Percentiles rank a stretch among this genome's conserved stretches.
Evolutionary conservation across 2,797 vertebrate species (phyloP).

Genomic region (Epinephelus coioides): DNA sequence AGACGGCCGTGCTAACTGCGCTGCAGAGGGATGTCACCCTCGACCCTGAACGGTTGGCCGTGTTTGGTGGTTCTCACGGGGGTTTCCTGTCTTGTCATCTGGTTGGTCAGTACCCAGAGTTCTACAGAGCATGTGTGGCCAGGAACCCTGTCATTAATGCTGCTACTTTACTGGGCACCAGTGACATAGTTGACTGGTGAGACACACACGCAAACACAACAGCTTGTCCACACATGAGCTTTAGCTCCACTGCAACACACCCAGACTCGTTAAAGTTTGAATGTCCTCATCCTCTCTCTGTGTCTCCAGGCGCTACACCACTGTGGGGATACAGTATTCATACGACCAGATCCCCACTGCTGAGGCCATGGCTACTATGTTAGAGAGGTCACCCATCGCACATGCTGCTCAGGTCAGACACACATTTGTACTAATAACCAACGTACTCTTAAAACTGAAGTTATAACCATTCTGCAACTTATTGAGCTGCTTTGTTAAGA

Average conservation of each 20-base stretch:
- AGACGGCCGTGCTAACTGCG: slow-evolving; percentile 83
- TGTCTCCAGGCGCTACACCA: slow-evolving; percentile 85
- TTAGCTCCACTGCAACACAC: rapidly evolving
- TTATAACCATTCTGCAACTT: too few species aligned
- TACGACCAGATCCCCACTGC: slow-evolving; percentile 84
- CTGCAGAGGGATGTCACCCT: slow-evolving; percentile 79
- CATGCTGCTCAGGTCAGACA: slow-evolving; percentile 83
- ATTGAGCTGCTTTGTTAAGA: too few species aligned
- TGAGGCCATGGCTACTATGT: slow-evolving; percentile 85
- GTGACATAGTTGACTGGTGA: slow-evolving; percentile 91
- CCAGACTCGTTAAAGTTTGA: neutral
- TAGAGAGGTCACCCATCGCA: slow-evolving; percentile 87
- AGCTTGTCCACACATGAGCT: neutral
- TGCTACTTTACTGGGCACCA: slow-evolving; percentile 87
- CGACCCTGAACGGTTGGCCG: slow-evolving; percentile 82
- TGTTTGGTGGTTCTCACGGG: slow-evolving; percentile 90
- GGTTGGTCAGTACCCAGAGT: slow-evolving; percentile 84
- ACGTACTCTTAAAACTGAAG: neutral
- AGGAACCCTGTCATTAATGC: slow-evolving; percentile 90
- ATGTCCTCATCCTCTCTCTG: neutral
- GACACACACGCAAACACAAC: slow-evolving; percentile 5
- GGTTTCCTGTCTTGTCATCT: slow-evolving; percentile 91
- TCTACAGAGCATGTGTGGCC: slow-evolving; percentile 86
- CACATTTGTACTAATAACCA: neutral
- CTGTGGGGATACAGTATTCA: slow-evolving; percentile 86